phyloP scores from a whole-genome alignment of 2,888 invertebrate species.

The Polydrusus cervinus region DNA sequence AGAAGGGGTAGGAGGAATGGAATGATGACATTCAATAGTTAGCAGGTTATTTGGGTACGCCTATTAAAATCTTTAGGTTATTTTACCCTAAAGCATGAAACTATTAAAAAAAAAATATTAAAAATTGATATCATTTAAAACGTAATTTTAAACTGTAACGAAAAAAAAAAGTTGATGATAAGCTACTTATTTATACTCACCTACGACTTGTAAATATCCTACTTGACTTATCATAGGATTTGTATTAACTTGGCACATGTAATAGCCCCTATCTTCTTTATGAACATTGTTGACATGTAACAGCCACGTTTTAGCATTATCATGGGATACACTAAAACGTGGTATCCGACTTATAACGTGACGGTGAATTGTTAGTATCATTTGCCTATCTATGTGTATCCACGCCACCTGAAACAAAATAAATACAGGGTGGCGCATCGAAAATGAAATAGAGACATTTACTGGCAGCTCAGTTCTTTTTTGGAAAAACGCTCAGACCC shows the following conservation, averaged over 20 bases:
- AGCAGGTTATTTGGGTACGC: too few species aligned
- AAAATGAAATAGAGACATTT: too few species aligned
- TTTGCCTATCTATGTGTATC: slow-evolving; percentile 95
- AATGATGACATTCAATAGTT: too few species aligned
- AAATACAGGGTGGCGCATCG: too few species aligned
- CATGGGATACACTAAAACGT: slow-evolving; percentile 92
- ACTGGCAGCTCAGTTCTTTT: too few species aligned
- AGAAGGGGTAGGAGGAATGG: too few species aligned
- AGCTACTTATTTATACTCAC: slow-evolving; percentile 72
- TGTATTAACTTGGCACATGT: slow-evolving; percentile 93
- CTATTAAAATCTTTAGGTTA: too few species aligned
- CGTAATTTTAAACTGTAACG: background rate
- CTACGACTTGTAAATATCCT: slow-evolving; percentile 93
- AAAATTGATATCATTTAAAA: background rate
- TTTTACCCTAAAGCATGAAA: too few species aligned
- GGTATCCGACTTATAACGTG: slow-evolving; percentile 93
- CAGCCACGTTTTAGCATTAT: slow-evolving; percentile 94
- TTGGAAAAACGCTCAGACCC: too few species aligned
- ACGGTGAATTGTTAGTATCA: slow-evolving; percentile 93
- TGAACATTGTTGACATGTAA: slow-evolving; percentile 93
- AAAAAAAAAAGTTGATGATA: too few species aligned
- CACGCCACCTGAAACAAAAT: slow-evolving; percentile 85
- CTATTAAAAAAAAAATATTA: too few species aligned
- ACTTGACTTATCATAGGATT: slow-evolving; percentile 97
- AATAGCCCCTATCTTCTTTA: slow-evolving; percentile 92